Evolutionary conservation across 2,113 vertebrate genomes (phyloP), one percentile per base, ranked within the genome.

Genomic region (Percina caprodes): DNA sequence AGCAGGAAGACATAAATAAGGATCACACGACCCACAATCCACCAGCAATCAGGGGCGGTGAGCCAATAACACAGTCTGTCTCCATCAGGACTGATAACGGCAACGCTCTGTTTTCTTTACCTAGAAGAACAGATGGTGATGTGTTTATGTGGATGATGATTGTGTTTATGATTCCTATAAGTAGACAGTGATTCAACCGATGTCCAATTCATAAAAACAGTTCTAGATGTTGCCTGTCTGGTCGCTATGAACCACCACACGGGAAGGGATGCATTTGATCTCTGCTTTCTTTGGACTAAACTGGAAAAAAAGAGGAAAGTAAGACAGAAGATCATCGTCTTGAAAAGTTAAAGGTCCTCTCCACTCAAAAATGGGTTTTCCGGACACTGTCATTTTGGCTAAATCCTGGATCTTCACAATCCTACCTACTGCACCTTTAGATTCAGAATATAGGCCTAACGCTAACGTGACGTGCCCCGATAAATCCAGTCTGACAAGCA

Each of bases 21-120:
- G 18, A 77, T 56, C 59, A 54, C 46, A 73, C 59, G 24, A 81
- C 70, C 86, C 68, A 58, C 45, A 35, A 33, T 73, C 65, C 79
- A 33, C 23, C 86, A 46, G 69, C 35, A 6, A 1, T 24, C 68
- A 15, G 65, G 12, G 33, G 6, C 3, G 88, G 85, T 78, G 78
- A 86, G 86, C 55, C 62, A 46, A 48, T 15, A 10, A 58, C 3
- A 14, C 56, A 0, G 35, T 5, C 14, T 2, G 54, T 51, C 48
- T 70, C 6, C 1, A 52, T 56, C 42, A 74, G 9, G 15, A 12
- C n/a, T 3, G 19, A 21, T 7, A 23, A 33, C 19, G 45, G 5
- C 52, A 74, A n/a, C 0, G 8, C 3, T 7, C 23, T 6, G 14
- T n/a, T 46, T 62, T 19, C 15, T 14, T 14, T 23, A 54, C 23